Evolutionary conservation across 1,140 invertebrate species (phyloP), one percentile per base, ranked within the genome.

Genomic region (Atta colombica): DNA sequence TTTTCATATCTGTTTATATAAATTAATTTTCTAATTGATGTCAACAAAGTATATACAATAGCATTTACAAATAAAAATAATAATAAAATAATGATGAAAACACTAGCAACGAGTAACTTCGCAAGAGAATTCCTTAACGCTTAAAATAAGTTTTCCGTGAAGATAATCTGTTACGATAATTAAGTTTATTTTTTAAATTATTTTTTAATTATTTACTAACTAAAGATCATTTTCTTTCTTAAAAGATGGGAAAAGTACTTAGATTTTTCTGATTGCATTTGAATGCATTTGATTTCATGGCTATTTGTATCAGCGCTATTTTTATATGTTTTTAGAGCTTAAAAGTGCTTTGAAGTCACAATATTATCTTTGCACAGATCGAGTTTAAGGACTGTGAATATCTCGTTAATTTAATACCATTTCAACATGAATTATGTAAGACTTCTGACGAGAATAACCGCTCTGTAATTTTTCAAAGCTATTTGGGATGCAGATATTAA

Each of bases 371-470:
- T 28, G 8, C 51, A 28, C 45, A 49, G 25, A 45, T 49, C 25
- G 18, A 61, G 2, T 10, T 63, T 49, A 63, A 31, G 2, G 2
- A 31, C 14, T 6, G 16, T 8, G 12, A 49, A 28, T 45, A 66
- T 66, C 12, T 35, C 14, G 7, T 80, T 80, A 53, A 66, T 21
- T 51, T 31, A 35, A 80, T 31, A 55, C 4, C 28, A 31, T 16
- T 61, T 45, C 21, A 63, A 2, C 31, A 77, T 39, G 31, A 77
- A 77, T 63, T 77, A 77, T 77, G 21, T 63, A 77, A 25, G 14
- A 1, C 4, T 63, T 10, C 16, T 63, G 58, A 60, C 4, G 8
- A 31, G 28, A 31, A 55, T 53, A 77, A 61, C 14, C 6, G 16
- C 25, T 18, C 21, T 5, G 35, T 77, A 77, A 14, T 77, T 77